phyloP scores from a whole-genome alignment of 1,140 invertebrate genomes.

The Ceratina japonica region DNA sequence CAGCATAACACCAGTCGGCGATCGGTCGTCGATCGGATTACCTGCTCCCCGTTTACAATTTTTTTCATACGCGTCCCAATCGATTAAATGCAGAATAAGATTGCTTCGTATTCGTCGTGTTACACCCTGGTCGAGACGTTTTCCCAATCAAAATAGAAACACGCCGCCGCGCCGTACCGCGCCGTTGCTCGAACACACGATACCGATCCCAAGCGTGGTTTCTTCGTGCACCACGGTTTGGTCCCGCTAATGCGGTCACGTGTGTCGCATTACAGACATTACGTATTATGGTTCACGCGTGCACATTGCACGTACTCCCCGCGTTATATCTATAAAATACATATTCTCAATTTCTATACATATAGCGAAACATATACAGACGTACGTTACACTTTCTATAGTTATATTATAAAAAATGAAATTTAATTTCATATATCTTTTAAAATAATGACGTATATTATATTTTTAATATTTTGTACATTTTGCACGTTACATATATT shows the following conservation, averaged over 20 bases:
- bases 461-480: too few relatives aligned
- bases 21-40: slow-evolving; percentile 53
- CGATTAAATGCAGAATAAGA: slow-evolving; percentile 8
- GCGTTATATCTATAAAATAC: background rate
- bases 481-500: too few relatives aligned
- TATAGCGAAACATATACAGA: too few relatives aligned
- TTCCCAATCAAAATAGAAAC: slow-evolving; percentile 30
- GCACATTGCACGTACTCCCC: background rate
- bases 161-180: background rate
- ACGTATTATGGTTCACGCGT: background rate
- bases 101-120: background rate
- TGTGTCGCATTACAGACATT: slow-evolving; percentile 35
- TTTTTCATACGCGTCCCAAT: slow-evolving; percentile 24
- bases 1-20: slow-evolving; percentile 30
- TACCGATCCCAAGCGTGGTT: slow-evolving; percentile 31
- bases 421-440: too few relatives aligned
- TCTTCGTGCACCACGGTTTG: slow-evolving; percentile 13
- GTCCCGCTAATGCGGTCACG: slow-evolving; percentile 39
- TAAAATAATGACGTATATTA: too few relatives aligned
- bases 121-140: slow-evolving; percentile 34
- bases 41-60: slow-evolving; percentile 16
- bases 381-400: background rate
- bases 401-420: too few relatives aligned
- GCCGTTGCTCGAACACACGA: slow-evolving; percentile 1
- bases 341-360: too few relatives aligned